Evolutionary conservation across 2,797 vertebrate species (phyloP), one percentile per base, ranked within the genome.

Genomic region (Urosaurus nigricauda): DNA sequence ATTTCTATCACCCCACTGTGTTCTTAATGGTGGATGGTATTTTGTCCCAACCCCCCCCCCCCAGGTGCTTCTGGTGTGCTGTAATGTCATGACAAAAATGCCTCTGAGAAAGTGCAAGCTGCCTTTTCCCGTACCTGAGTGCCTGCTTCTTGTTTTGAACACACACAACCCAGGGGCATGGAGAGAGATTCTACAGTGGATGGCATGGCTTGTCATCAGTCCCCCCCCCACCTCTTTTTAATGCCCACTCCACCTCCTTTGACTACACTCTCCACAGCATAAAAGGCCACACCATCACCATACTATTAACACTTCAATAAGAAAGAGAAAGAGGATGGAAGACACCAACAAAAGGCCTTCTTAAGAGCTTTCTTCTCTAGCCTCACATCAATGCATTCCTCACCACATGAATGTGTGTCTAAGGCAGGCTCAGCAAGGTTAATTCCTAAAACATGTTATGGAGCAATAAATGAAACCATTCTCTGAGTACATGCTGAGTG

Each of bases 1-100:
- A 47, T 84, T 24, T 37, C 26, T 73, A 16, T 88, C 56, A 79
- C 24, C 47, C 81, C 37, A 81, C 85, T 84, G 56, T 80, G 75
- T 70, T 79, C 37, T 58, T 65, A 17, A 84, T 82, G 87, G 71
- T 0, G 35, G 83, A 24, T 86, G 87, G 14, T 79, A 35, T 35
- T 17, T 40, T 32, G 26, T 88, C 3, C 11, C 0, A 17, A 53
- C 63, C 65, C 35, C 1, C 16, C 0, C 0, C n/a, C n/a, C n/a
- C n/a, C n/a, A n/a, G n/a, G n/a, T 32, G 9, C 6, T 40, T 47
- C 51, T 71, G 35, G 32, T 51, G 16, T 37, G 11, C 21, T 37
- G 2, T 11, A 13, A 40, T 37, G 3, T 35, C 21, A 58, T 63
- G 56, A 13, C 11, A 19, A 58, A 74, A 74, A 47, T 24, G 68